Evolutionary conservation across 2,888 invertebrate genomes (phyloP), one percentile per base, ranked within the genome.

Genomic region (Drosophila meridionalis): DNA sequence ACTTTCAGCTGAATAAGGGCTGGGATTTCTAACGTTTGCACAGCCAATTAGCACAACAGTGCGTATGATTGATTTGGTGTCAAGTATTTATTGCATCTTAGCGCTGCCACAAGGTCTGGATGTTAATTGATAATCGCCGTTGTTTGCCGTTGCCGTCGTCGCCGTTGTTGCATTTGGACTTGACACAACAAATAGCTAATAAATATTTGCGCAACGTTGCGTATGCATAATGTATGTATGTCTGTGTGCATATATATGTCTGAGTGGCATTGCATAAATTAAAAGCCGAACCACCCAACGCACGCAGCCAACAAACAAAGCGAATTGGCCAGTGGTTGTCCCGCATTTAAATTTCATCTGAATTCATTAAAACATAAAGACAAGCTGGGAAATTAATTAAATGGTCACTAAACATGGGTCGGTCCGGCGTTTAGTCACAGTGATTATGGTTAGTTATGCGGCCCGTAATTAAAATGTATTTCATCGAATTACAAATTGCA

Each of bases 141-240:
- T 61, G 62, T 45, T 67, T 71, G 48, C 36, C 47, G 58, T 55
- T 42, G 61, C 47, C 40, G 30, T 38, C 47, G 58, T 55, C 38
- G 61, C 47, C 40, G 30, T 38, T 55, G 59, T 47, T 47, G 50
- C 56, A 68, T 26, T 14, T 55, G 26, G n/a, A 67, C 66, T 59
- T 59, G 43, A 68, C 61, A 38, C 45, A 67, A 57, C 55, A 59
- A 64, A 77, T 73, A 73, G 78, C 80, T 76, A 87, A 86, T 87
- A 86, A 87, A 89, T 76, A 89, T 76, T 89, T 87, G 80, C 52
- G 52, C 89, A 89, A 79, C 78, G 55, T 70, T 75, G 89, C 84
- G 85, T 84, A 87, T 87, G 82, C 77, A 67, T 76, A 58, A 80
- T 50, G 9, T 48, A 30, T 52, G 47, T 32, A 3, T 4, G 11